Base-by-base conservation (phyloP, 2,113 vertebrate species). In the Neolamprologus falcicula region DNA sequence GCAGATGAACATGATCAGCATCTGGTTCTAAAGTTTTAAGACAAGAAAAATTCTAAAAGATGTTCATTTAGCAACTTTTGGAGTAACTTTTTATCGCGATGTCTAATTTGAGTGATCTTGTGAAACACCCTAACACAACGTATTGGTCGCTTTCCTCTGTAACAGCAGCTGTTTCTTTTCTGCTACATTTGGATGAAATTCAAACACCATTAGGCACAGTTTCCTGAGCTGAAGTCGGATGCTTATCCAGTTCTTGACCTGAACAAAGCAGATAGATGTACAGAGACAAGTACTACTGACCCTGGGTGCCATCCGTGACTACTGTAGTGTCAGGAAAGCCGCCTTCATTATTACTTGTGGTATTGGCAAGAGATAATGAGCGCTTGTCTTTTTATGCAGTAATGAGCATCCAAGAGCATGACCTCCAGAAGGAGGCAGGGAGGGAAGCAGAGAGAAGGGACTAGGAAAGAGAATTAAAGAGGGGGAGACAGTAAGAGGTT, bases 301-400 rank as follows among this genome's bases (percentile, higher is more conserved):
- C 91, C 88, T 47, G 82, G 42, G 71, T 86, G 66, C 80, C 55
- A 68, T 76, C 86, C 47, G 59, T 91, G 88, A 93, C 79, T 79
- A 87, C 92, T 88, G 47, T 86, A 91, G 92, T 91, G 89, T 85
- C 50, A 80, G 78, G 45, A 90, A 87, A 84, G 40, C 82, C 26
- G 83, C 84, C 61, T 82, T 78, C 83, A 88, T 92, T 83, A 83
- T 82, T 85, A 31, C 89, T 90, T 45, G 83, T 85, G 86, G 61
- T 93, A 87, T 86, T 91, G 88, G 87, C 86, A 88, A 80, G 63
- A 86, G 87, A 85, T 91, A 90, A 94, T 92, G 85, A 92, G 91
- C 45, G 33, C 50, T 53, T 78, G 89, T 86, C 88, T 88, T 93
- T 95, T 94, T 90, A 92, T 90, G 92, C 91, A 88, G 88, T 68